A percentile compares a stretch with the other conserved stretches of the same genome.
phyloP scores from a whole-genome alignment of 2,888 invertebrate genomes.

The Horisme vitalbata region DNA sequence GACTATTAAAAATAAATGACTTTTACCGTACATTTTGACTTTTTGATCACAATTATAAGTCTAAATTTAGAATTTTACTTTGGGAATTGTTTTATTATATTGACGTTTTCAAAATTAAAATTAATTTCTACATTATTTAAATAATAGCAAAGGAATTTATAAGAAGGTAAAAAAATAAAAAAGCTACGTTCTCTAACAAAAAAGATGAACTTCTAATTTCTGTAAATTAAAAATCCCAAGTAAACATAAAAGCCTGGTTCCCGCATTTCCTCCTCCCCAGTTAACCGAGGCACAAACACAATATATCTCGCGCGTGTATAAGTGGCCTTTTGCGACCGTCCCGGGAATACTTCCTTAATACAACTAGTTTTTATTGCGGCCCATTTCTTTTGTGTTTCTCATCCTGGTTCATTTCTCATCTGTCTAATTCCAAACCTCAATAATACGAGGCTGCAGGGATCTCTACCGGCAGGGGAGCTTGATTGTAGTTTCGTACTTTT shows the following conservation, averaged over 20 bases:
- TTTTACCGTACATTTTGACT: too few relatives aligned
- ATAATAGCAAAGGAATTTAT: too few relatives aligned
- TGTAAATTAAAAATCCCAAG: not conserved
- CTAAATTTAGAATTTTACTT: too few relatives aligned
- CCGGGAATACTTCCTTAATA: constrained; percentile 32
- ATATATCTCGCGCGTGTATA: constrained; percentile 26
- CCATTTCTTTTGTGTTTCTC: constrained; percentile 32
- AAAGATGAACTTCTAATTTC: too few relatives aligned
- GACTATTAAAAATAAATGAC: too few relatives aligned
- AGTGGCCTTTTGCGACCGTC: constrained; percentile 27
- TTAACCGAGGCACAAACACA: constrained; percentile 10
- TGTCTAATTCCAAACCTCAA: constrained; percentile 18
- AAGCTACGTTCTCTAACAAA: too few relatives aligned
- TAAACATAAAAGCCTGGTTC: not conserved
- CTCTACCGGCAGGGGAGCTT: too few relatives aligned
- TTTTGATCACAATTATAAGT: too few relatives aligned
- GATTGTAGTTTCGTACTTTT: not conserved
- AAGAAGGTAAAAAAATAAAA: too few relatives aligned
- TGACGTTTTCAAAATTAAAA: too few relatives aligned
- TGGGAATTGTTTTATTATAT: too few relatives aligned
- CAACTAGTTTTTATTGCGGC: constrained; percentile 32
- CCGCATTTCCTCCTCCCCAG: not conserved
- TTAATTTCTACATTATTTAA: too few relatives aligned
- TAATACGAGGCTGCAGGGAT: constrained; percentile 6
- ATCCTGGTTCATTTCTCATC: constrained; percentile 29